These are phyloP conservation scores for Caenorhabditis parvicauda DNA, from an alignment of 2,888 invertebrate genomes.

Conservation along the genomic window DNA sequence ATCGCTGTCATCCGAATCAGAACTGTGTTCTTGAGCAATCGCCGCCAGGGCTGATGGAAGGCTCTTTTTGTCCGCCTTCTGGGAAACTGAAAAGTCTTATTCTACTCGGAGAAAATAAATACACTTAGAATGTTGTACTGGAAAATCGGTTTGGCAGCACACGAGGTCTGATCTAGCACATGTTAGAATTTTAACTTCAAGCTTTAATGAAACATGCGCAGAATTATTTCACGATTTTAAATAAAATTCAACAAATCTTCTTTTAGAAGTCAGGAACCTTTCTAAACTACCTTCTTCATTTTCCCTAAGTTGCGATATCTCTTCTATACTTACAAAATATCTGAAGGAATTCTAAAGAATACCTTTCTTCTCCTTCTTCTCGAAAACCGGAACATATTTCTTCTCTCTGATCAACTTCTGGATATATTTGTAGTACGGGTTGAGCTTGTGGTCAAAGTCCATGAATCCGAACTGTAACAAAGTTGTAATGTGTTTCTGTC, in stretches of 20 bases:
- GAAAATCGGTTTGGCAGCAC: no score
- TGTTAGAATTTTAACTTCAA: no score
- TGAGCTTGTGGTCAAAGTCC: constrained; percentile 78
- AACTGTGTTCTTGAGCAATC: constrained; percentile 27
- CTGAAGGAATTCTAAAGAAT: not conserved
- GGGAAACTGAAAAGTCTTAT: constrained; percentile 60
- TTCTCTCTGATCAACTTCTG: constrained; percentile 64
- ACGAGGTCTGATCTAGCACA: no score
- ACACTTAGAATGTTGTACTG: no score
- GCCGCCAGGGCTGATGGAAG: constrained; percentile 24
- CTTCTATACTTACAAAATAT: not conserved
- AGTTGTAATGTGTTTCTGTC: no score
- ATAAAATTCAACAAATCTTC: no score
- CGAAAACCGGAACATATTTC: constrained; percentile 60
- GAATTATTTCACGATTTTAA: no score
- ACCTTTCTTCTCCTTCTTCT: constrained; percentile 13
- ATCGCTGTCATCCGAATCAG: constrained; percentile 35
- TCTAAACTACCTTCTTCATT: no score
- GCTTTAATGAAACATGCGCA: no score
- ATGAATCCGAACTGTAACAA: constrained; percentile 81
- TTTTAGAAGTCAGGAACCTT: no score
- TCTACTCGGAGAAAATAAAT: constrained; percentile 65
- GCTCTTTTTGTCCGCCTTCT: constrained; percentile 9
- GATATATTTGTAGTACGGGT: constrained; percentile 82
- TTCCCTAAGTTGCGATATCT: no score